Conservation (phyloP, 2,888 invertebrate species). For the Orthosia gracilis region DNA sequence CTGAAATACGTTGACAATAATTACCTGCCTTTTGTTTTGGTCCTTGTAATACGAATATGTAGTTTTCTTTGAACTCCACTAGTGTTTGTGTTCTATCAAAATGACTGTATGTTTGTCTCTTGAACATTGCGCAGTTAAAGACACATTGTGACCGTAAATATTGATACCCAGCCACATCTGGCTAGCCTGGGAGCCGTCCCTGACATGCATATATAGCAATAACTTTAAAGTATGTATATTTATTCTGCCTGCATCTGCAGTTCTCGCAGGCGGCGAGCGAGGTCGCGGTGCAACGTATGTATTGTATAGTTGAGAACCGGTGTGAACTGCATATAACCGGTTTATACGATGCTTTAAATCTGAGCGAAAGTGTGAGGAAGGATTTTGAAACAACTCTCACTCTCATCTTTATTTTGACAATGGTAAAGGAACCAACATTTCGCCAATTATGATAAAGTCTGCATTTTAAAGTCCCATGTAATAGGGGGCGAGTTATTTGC, state of each 20-base stretch:
- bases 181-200: constrained; percentile 22
- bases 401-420: too few relatives aligned
- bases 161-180: constrained; percentile 35
- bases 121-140: background rate
- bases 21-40: too few relatives aligned
- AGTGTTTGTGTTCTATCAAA: too few relatives aligned
- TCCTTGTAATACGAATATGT: too few relatives aligned
- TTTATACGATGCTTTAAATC: background rate
- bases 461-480: too few relatives aligned
- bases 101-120: background rate
- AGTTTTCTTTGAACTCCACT: too few relatives aligned
- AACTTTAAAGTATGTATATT: constrained; percentile 57
- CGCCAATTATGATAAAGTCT: too few relatives aligned
- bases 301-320: constrained; percentile 27
- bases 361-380: background rate
- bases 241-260: constrained; percentile 45
- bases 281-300: constrained; percentile 25
- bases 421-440: too few relatives aligned
- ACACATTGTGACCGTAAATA: constrained; percentile 15
- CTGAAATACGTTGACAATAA: too few relatives aligned
- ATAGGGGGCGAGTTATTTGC: too few relatives aligned
- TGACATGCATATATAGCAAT: constrained; percentile 36
- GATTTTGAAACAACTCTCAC: too few relatives aligned
- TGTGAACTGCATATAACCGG: constrained; percentile 19
- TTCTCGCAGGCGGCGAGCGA: constrained; percentile 27